Evolutionary conservation across 2,888 invertebrate genomes (phyloP), one percentile per base, ranked within the genome.

Genomic region (Drepanosiphum platanoidis): DNA sequence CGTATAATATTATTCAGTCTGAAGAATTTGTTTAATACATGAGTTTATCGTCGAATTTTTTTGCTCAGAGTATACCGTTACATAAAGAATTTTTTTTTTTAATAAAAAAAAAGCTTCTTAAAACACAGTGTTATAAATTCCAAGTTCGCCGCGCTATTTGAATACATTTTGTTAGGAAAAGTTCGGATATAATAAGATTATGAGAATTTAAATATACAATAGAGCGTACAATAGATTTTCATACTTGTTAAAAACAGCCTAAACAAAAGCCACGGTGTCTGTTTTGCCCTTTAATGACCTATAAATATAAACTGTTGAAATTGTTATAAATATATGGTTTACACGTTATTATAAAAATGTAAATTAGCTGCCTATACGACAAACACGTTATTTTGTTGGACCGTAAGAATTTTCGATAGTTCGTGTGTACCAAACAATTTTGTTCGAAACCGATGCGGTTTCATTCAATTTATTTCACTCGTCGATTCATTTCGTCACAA

Each of bases 231-330:
- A 66, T 79, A 46, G 42, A 66, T 61, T 77, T 61, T 18, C 32
- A 66, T 13, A 15, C 30, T 78, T 42, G 18, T 46, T 34, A 5
- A 68, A 79, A 79, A 18, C 5, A 68, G 68, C 42, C 30, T 46
- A 42, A 80, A 68, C 32, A 68, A 80, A 52, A 68, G 79, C 52
- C 46, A 64, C 42, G 46, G 9, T 34, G 42, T 68, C n/a, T 42
- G 13, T 8, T 42, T 9, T 46, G 46, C 46, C 42, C 68, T 80
- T 80, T 68, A 34, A 80, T 68, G 68, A 80, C 46, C 79, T 68
- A 52, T 52, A 68, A 61, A n/a, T 34, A 34, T 27, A 52, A 46
- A 36, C 46, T 22, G 18, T 46, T 52, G 15, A 68, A 34, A 52
- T 68, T 34, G 27, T 27, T 34, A 36, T 27, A 22, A 18, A 66